Evolutionary conservation across 2,888 invertebrate genomes (phyloP), one percentile per base, ranked within the genome.

Genomic region (Mongoloraphidia duomilia): DNA sequence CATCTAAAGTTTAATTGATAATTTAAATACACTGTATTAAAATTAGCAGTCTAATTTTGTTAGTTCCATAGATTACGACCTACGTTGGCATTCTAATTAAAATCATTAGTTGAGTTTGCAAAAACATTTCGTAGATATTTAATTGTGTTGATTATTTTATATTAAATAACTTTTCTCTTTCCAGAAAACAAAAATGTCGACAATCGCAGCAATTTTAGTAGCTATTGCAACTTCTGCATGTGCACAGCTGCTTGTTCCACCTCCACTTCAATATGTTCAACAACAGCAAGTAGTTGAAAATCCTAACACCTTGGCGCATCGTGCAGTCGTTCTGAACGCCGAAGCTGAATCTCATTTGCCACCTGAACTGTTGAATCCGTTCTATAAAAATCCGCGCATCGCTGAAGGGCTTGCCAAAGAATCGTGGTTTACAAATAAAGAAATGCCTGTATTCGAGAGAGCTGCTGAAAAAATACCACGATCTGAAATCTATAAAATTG

Each of bases 401-500:
- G 87, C 83, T 8, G 79, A 77, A 8, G 80, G 77, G 0, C 69
- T 89, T 9, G 87, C 88, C 1, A 80, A 80, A 58, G 84, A 83
- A 58, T 86, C 87, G 0, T 85, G 86, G 83, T 78, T 85, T 55
- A 75, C 78, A 0, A 75, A 81, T 55, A 84, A 84, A 60, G 86
- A 87, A 63, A 82, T 80, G 74, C 82, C 80, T 52, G 87, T 88
- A 1, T 73, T 79, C 41, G 77, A 87, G 60, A 74, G 89, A 10
- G 87, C 87, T 60, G 81, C 87, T 0, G 86, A 88, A 58, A 83
- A 83, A 64, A 89, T 89, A 52, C 80, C 87, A 0, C 73, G 88
- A 2, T 77, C 80, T 53, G 80, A 79, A 61, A 84, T 89, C 50
- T 84, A 77, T 58, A 78, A 81, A 59, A 77, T 87, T 51, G 76